A percentile compares a stretch with the other conserved stretches of the same genome.
Evolutionary conservation across 2,113 vertebrate species (phyloP).

Genomic region (Caloenas nicobarica): DNA sequence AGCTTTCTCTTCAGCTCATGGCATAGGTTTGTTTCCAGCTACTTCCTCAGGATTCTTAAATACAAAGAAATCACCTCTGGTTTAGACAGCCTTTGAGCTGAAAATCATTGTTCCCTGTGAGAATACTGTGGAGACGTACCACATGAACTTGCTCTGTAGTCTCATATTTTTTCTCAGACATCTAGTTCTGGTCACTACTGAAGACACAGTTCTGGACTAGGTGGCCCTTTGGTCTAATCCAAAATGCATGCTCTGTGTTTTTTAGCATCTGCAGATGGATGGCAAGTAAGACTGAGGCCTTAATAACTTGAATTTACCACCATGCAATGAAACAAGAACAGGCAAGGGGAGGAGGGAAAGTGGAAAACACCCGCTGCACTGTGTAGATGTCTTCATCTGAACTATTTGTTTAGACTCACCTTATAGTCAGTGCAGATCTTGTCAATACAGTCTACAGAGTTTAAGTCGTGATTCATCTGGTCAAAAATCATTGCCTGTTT

Average conservation of each 20-base stretch:
- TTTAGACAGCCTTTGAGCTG: background rate
- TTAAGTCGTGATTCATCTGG: background rate
- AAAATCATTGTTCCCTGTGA: background rate
- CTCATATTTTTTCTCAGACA: background rate
- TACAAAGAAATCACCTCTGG: background rate
- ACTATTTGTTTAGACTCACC: background rate
- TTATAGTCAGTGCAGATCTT: background rate
- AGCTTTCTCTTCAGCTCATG: background rate
- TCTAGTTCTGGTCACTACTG: background rate
- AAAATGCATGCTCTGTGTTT: background rate
- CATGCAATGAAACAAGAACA: fast-evolving
- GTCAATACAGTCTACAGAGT: background rate
- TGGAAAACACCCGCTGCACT: background rate
- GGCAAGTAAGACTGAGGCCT: background rate
- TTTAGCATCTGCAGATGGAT: background rate
- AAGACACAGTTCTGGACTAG: background rate
- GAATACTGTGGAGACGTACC: background rate
- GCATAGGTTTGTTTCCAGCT: background rate
- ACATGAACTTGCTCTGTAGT: background rate
- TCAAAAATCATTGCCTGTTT: slow-evolving; percentile 33
- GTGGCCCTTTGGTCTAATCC: background rate
- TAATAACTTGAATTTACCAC: background rate
- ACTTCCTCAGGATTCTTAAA: background rate
- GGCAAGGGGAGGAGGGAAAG: fast-evolving
- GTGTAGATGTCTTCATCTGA: background rate